Percentiles rank a stretch among this genome's conserved stretches.
Evolutionary conservation across 2,797 vertebrate genomes (phyloP).

Genomic region (Setipinna tenuifilis): DNA sequence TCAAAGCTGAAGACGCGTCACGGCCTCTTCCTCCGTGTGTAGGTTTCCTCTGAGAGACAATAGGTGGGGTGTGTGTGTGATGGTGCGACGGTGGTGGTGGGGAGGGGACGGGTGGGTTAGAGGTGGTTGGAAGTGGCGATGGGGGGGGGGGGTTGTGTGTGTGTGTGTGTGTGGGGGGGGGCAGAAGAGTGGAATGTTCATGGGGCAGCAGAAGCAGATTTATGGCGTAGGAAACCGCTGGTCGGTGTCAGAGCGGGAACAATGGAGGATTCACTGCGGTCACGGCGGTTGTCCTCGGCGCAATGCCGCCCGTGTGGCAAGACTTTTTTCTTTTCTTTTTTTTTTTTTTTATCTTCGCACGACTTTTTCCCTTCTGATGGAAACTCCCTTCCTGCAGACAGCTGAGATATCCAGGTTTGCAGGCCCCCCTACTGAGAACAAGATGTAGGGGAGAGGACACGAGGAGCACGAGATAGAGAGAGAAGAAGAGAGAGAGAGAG

Average conservation of each 20-base stretch:
- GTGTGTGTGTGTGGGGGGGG: conserved; percentile 30
- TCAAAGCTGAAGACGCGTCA: conserved; percentile 34
- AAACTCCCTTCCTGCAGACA: conserved; percentile 85
- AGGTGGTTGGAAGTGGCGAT: too few species aligned
- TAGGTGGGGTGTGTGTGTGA: conserved; percentile 48
- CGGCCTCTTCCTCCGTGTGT: conserved; percentile 53
- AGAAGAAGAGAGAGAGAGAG: conserved; percentile 19
- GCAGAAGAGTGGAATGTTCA: conserved; percentile 66
- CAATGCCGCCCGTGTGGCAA: conserved; percentile 38
- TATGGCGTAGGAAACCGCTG: conserved; percentile 82
- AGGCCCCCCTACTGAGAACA: conserved; percentile 43
- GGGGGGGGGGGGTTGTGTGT: too few species aligned
- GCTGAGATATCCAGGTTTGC: conserved; percentile 57
- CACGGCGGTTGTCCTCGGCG: conserved; percentile 55
- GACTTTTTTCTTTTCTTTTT: background rate
- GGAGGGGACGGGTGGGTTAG: too few species aligned
- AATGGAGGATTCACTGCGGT: conserved; percentile 80
- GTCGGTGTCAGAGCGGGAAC: conserved; percentile 74
- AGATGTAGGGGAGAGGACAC: background rate
- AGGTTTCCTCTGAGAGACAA: conserved; percentile 80
- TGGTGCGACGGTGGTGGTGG: too few species aligned
- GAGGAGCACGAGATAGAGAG: conserved; percentile 47
- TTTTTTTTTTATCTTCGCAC: conserved; percentile 58
- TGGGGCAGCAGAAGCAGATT: conserved; percentile 74
- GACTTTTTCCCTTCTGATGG: conserved; percentile 74